Conservation (phyloP, 2,797 vertebrate species). For the Craterocephalus amniculus region DNA sequence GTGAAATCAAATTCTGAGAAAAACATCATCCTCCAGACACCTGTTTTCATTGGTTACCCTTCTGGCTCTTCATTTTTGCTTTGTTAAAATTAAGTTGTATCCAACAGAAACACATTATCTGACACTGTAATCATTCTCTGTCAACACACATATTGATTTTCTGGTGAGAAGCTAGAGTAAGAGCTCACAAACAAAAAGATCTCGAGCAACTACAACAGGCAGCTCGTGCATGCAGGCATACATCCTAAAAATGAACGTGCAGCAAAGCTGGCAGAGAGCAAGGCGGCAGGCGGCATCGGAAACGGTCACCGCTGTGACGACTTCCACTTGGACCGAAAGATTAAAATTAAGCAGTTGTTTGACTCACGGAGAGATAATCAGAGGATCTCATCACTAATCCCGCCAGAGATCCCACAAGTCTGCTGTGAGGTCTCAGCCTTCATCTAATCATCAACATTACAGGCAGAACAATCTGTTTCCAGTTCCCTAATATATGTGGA, state of each 20-base stretch:
- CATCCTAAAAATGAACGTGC: slow-evolving; percentile 4
- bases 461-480: slow-evolving; percentile 5
- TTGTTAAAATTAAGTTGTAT: slow-evolving; percentile 15
- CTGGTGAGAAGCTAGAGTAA: slow-evolving; percentile 18
- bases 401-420: slow-evolving; percentile 27
- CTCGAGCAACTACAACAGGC: slow-evolving; percentile 13
- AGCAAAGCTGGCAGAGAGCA: slow-evolving; percentile 1
- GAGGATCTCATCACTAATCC: slow-evolving; percentile 46
- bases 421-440: slow-evolving; percentile 32
- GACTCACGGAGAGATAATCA: slow-evolving; percentile 19
- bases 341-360: slow-evolving; percentile 21
- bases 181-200: slow-evolving; percentile 14
- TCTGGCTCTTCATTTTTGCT: slow-evolving; percentile 23
- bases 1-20: slow-evolving; percentile 7
- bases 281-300: slow-evolving; percentile 7
- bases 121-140: slow-evolving; percentile 11
- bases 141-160: slow-evolving; percentile 41
- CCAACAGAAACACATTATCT: slow-evolving; percentile 4
- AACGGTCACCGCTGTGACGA: not conserved
- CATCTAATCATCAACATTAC: slow-evolving; percentile 20
- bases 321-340: slow-evolving; percentile 22
- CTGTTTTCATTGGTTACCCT: slow-evolving; percentile 19
- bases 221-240: slow-evolving; percentile 19
- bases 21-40: slow-evolving; percentile 1
- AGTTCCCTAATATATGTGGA: slow-evolving; percentile 20